These are phyloP conservation scores for Onychorhynchus coronatus DNA, from an alignment of 2,113 vertebrate species.

Conservation along the genomic window DNA sequence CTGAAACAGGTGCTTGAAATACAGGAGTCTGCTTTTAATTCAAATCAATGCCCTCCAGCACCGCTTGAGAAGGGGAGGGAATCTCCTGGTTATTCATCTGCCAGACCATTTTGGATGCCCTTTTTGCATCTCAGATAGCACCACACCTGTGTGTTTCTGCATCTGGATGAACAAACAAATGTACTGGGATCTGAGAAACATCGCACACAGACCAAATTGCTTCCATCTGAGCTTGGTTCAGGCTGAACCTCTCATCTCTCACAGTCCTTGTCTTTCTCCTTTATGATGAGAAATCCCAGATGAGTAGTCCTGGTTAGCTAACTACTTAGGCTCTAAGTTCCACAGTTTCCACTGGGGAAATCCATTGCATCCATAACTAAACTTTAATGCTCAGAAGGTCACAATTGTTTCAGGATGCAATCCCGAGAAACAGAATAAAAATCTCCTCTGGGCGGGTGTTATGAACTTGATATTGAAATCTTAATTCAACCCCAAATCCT, in stretches of 20 bases:
- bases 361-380: not conserved
- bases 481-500: not conserved
- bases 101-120: not conserved
- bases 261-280: not conserved
- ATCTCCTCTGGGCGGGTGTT: not conserved
- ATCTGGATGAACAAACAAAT: not conserved
- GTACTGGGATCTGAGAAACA: not conserved
- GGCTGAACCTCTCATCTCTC: not conserved
- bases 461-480: not conserved
- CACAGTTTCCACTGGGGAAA: not conserved
- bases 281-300: not conserved
- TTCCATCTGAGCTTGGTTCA: not conserved
- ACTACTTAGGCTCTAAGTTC: not conserved
- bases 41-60: not conserved
- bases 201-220: not conserved
- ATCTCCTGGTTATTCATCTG: not conserved
- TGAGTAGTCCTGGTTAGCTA: not conserved
- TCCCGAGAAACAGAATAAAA: not conserved
- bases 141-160: not conserved
- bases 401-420: not conserved
- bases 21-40: not conserved
- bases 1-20: not conserved
- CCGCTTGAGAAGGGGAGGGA: not conserved
- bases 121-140: not conserved
- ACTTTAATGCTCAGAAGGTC: not conserved